Evolutionary conservation across 2,113 vertebrate genomes (phyloP).

Genomic region (Rhea pennata): DNA sequence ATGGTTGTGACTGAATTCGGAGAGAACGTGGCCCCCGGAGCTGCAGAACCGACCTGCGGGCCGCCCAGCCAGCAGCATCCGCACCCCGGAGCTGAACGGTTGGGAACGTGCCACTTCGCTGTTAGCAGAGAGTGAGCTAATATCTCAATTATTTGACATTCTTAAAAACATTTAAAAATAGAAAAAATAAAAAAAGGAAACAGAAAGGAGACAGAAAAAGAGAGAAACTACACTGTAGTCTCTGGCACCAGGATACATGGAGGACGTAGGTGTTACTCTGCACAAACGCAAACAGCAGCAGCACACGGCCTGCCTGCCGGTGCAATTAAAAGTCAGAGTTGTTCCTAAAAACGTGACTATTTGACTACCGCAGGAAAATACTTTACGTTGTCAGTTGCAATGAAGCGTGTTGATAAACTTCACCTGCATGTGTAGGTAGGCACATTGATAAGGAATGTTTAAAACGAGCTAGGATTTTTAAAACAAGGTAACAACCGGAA

Average conservation of each 20-base stretch:
- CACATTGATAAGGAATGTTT: background rate
- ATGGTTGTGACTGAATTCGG: background rate
- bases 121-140: background rate
- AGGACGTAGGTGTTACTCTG: background rate
- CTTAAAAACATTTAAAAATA: background rate
- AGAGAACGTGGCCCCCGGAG: background rate
- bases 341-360: background rate
- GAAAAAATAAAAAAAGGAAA: background rate
- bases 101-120: background rate
- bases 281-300: background rate
- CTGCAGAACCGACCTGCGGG: background rate
- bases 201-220: background rate
- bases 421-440: background rate
- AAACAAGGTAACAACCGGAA: background rate
- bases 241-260: background rate
- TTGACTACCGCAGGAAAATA: accelerated
- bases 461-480: background rate
- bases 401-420: background rate
- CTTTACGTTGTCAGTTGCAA: background rate
- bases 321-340: background rate
- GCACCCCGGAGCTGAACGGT: accelerated
- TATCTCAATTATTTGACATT: background rate
- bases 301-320: background rate
- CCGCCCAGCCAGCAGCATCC: background rate
- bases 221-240: background rate